phyloP scores from a whole-genome alignment of 2,888 invertebrate genomes.

The Liposcelis brunnea region DNA sequence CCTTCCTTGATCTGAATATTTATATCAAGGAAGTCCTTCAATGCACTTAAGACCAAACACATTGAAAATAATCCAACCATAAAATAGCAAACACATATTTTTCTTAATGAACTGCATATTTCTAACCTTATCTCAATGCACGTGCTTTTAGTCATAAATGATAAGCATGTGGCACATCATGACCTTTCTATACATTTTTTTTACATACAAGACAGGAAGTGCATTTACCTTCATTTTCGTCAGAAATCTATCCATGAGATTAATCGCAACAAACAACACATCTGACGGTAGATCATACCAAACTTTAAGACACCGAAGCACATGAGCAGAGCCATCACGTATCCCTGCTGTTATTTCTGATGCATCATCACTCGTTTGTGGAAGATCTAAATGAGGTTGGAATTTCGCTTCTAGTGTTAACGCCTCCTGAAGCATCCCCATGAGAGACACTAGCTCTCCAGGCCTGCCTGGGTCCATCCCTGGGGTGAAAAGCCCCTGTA shows the following conservation, averaged over 20 bases:
- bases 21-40: background rate
- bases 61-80: conserved; percentile 3
- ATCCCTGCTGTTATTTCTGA: conserved; percentile 54
- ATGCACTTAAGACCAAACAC: background rate
- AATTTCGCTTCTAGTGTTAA: conserved; percentile 51
- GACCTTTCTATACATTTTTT: no score
- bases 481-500: background rate
- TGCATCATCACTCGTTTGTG: conserved; percentile 37
- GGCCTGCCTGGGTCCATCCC: conserved; percentile 11
- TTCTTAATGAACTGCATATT: background rate
- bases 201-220: no score
- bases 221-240: conserved; percentile 58
- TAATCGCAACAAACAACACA: conserved; percentile 59
- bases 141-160: conserved; percentile 2
- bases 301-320: conserved; percentile 62
- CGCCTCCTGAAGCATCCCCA: conserved; percentile 45
- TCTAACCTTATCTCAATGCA: conserved; percentile 4
- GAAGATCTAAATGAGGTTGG: conserved; percentile 47
- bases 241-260: conserved; percentile 63
- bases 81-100: background rate
- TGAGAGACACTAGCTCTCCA: conserved; percentile 22
- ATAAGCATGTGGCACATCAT: background rate
- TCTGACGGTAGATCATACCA: conserved; percentile 71
- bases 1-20: no score
- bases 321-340: conserved; percentile 64